Base-by-base conservation (phyloP, 2,888 invertebrate genomes). In the Dione juno region DNA sequence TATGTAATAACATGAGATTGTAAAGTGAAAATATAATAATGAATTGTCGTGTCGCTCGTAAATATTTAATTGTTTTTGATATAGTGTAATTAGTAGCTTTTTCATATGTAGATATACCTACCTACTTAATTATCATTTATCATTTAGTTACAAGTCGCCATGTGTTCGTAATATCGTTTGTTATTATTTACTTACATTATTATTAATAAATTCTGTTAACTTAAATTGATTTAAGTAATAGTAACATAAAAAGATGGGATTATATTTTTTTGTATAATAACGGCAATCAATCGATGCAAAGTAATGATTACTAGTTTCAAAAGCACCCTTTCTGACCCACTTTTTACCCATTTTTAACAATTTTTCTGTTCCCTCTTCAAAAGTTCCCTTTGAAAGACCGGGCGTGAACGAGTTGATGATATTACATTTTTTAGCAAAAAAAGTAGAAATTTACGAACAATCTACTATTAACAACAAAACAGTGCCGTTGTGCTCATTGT, bases 391-490 rank as follows among this genome's bases (percentile, higher is more conserved):
- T 91, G 88, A 93, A 93, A 89, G 80, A 77, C 89, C 93, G 92
- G 93, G 93, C 93, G 93, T 93, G 93, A 93, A 93, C 93, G 93
- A 93, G 93, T 93, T 93, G 93, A 93, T 93, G 92, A 93, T 93
- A 93, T 93, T 93, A 93, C 89, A 86, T 90, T 92, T 93, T 90
- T 91, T 90, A 50, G 37, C 80, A 80, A 88, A 86, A 87, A 90
- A 88, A 85, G 73, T 70, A 73, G 84, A 88, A 92, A 92, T 90
- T 91, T 87, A 88, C 92, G 92, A 92, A 92, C 93, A 93, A 92
- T 93, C 92, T 88, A 84, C 84, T 86, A 90, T 92, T 93, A 90
- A 88, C 89, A 91, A 92, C 90, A 92, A 92, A 90, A 92, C 89
- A 89, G 89, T 86, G 86, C 82, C 85, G 86, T 90, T 88, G 89